Base-by-base conservation (phyloP, 2,797 vertebrate genomes). In the Aythya fuligula region DNA sequence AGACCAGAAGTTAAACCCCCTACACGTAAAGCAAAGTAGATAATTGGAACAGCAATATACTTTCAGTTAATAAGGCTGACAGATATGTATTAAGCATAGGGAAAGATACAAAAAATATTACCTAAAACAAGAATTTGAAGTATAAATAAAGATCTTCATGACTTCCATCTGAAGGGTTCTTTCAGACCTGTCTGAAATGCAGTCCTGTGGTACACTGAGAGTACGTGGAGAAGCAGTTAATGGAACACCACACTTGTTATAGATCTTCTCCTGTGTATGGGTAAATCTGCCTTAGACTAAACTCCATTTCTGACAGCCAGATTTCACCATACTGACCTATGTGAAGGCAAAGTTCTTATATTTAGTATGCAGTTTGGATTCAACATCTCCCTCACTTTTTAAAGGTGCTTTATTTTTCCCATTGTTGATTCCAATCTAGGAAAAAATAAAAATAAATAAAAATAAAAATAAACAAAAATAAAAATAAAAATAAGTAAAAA, bases 361-460 rank as follows among this genome's bases (percentile, higher is more conserved):
- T 73, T 79, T 84, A 34, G 64, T 85, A 74, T 21, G 64, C 30
- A 90, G 30, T 86, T 72, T 87, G 41, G 27, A 77, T 88, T 85
- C 34, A 24, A 36, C 61, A n/a, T 76, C 70, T 75, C 84, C 75
- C 24, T 83, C 61, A 41, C 60, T 80, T 94, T 95, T 90, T 41
- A 76, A 95, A 24, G 34, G 32, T 45, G 10, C 36, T 62, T 34
- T 87, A 24, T 86, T 95, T 92, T 95, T 75, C 61, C 65, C 30
- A 60, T 57, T 88, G 67, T 92, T 81, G 25, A 67, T 88, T 95
- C 62, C 60, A 81, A 93, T 53, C 75, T 93, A 87, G 97, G 94
- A 16, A 28, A 53, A 53, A 28, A 82, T 93, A 93, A 22, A 47
- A 47, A 21, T 11, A 47, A 47, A 47, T 11, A 47, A 47, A 47